Conservation (phyloP, 2,113 vertebrate genomes). For the Willisornis vidua region DNA sequence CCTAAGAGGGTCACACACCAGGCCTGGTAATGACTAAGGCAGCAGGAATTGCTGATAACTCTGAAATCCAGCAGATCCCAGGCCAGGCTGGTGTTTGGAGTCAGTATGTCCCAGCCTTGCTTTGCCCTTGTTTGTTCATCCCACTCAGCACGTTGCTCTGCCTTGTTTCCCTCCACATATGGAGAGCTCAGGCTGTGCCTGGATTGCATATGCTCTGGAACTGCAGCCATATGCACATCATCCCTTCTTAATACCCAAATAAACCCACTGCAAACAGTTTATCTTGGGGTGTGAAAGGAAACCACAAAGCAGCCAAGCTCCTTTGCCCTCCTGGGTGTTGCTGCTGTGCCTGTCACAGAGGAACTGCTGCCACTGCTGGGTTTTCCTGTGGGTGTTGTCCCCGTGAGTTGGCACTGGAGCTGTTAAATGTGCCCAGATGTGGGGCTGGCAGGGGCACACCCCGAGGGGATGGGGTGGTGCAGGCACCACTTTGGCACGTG, state of each 20-base stretch:
- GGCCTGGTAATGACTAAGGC: no score
- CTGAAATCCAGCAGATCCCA: not conserved
- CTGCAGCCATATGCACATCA: constrained; percentile 2
- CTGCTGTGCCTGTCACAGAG: not conserved
- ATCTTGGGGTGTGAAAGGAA: not conserved
- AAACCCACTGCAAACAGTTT: not conserved
- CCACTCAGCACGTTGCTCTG: not conserved
- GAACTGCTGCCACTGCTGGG: not conserved
- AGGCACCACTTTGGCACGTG: not conserved
- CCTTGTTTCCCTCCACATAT: not conserved
- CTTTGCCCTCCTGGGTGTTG: not conserved
- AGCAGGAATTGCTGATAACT: not conserved
- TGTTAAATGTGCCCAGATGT: not conserved
- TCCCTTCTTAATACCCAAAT: not conserved
- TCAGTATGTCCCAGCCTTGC: not conserved
- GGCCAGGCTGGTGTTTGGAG: not conserved
- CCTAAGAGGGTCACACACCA: not conserved
- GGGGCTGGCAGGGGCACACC: not conserved
- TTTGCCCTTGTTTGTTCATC: not conserved
- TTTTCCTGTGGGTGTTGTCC: not conserved
- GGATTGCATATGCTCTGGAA: not conserved
- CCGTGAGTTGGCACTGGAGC: not conserved
- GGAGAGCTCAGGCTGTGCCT: not conserved
- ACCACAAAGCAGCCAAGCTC: not conserved
- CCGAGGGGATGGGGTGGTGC: not conserved